Evolutionary conservation across 2,888 invertebrate genomes (phyloP), one percentile per base, ranked within the genome.

Genomic region (Metellina segmentata): DNA sequence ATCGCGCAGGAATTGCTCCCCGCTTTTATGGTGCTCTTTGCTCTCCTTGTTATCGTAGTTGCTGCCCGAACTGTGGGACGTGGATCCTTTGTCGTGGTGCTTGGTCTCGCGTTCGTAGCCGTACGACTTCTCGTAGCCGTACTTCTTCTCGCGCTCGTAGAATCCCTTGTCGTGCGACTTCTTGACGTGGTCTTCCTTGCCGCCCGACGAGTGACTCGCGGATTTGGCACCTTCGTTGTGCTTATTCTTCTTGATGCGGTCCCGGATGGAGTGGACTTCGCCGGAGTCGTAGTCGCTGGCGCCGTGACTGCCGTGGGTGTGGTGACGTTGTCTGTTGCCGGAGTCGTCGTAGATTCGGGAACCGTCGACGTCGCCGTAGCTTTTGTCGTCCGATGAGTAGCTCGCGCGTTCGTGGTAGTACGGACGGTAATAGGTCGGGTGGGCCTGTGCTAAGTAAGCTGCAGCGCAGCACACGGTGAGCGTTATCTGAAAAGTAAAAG

Each of bases 111-210:
- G 72, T 13, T 92, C 92, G 20, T 92, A 92, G 7, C 92, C 92
- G n/a, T 92, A 92, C 5, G 85, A 88, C 20, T 92, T 92, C n/a
- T 92, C 92, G 52, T 89, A 92, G 20, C 72, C 61, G 49, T 90
- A 90, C 49, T 88, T 85, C 74, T 92, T 92, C 48, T 92, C 92
- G 11, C 51, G 53, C 19, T 89, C 75, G 53, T 92, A 89, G 13
- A 71, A 88, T 9, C 85, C 89, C 16, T 75, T 71, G 11, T 92
- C 89, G 9, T 92, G 88, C 13, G 88, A 72, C 19, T 92, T 89
- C 53, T 79, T 89, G 13, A 70, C 51, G 5, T 89, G 81, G 6
- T 78, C 89, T 52, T 89, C 52, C 19, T 92, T 71, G 7, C 48
- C 89, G 0, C 92, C 92, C 5, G 75, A 51, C 6, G 61, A 16